phyloP scores from a whole-genome alignment of 2,113 vertebrate genomes.

The Passer domesticus region DNA sequence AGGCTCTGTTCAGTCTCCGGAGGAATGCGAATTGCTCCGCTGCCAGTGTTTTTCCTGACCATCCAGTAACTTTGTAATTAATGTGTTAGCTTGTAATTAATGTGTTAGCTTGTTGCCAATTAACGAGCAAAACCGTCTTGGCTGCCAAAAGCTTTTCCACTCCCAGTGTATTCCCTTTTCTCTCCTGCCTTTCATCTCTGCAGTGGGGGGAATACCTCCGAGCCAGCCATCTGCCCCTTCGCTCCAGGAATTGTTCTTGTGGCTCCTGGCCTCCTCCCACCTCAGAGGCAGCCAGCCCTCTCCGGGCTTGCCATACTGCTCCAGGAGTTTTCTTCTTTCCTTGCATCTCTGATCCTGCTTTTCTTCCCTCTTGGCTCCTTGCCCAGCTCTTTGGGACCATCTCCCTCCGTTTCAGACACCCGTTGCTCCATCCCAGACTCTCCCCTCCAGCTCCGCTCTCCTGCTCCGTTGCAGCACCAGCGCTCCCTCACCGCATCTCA shows the following conservation, averaged over 20 bases:
- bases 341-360: neutral
- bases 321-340: neutral
- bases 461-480: neutral
- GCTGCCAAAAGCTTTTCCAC: neutral
- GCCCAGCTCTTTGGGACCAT: neutral
- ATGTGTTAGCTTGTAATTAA: constrained; percentile 1
- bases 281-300: neutral
- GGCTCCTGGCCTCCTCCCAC: neutral
- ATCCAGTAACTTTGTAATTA: constrained; percentile 4
- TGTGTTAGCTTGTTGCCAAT: constrained; percentile 22
- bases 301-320: neutral
- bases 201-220: neutral
- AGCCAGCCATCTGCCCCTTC: constrained; percentile 19
- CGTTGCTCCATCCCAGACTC: neutral
- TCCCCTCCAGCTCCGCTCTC: neutral
- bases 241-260: neutral
- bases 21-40: neutral
- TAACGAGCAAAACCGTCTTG: neutral
- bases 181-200: neutral
- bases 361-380: neutral
- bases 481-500: accelerated
- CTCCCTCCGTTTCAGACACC: neutral
- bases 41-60: neutral
- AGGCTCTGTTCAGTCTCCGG: neutral
- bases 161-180: neutral